Conservation (phyloP, 2,113 vertebrate species). For the Oncorhynchus keta region DNA sequence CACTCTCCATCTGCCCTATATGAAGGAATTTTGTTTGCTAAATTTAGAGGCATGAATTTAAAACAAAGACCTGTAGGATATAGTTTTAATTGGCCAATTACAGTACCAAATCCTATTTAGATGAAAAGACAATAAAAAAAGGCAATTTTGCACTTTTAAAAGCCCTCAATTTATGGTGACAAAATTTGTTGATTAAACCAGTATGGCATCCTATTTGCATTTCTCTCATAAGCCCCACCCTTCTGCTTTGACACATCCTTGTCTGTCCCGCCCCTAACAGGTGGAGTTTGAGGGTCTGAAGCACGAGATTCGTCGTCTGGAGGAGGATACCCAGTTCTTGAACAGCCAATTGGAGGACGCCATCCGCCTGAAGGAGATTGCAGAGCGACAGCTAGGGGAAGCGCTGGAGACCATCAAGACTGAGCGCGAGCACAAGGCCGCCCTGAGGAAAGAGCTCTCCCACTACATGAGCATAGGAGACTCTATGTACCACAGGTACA, state of each 20-base stretch:
- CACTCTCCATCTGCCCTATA: slow-evolving; percentile 3
- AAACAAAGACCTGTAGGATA: slow-evolving; percentile 12
- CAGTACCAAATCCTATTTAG: too few species aligned
- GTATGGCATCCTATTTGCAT: not conserved
- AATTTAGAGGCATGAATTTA: slow-evolving; percentile 14
- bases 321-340: slow-evolving; percentile 93
- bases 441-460: slow-evolving; percentile 92
- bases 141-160: not conserved
- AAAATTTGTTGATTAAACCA: not conserved
- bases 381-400: slow-evolving; percentile 91
- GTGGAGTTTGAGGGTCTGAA: slow-evolving; percentile 98
- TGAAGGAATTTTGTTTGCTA: slow-evolving; percentile 15
- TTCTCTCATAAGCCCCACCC: not conserved
- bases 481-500: slow-evolving; percentile 72
- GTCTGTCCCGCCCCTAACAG: slow-evolving; percentile 63
- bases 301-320: slow-evolving; percentile 93
- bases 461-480: slow-evolving; percentile 98
- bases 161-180: not conserved
- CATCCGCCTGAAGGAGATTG: slow-evolving; percentile 93
- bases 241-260: not conserved
- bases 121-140: not conserved
- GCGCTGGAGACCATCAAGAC: slow-evolving; percentile 95
- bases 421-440: slow-evolving; percentile 93
- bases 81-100: too few species aligned
- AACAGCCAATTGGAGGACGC: slow-evolving; percentile 98